phyloP scores from a whole-genome alignment of 2,888 invertebrate genomes.

The Meandrusa payeni region DNA sequence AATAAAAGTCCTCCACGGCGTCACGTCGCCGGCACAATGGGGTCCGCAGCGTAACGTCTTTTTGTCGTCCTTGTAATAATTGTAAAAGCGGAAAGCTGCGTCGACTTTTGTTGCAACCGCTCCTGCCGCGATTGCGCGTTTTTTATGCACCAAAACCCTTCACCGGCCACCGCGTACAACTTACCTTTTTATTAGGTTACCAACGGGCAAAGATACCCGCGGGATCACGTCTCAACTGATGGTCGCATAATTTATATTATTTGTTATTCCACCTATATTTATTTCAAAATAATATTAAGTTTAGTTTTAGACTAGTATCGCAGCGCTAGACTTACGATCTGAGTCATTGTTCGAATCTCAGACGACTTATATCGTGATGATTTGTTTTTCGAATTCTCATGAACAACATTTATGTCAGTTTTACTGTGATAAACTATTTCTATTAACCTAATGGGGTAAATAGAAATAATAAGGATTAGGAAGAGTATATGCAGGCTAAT shows the following conservation, averaged over 20 bases:
- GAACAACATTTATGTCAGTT: too few species aligned
- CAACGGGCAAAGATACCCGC: conserved; percentile 19
- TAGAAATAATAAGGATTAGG: too few species aligned
- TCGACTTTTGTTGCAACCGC: conserved; percentile 18
- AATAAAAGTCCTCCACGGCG: conserved; percentile 21
- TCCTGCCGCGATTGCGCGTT: conserved; percentile 11
- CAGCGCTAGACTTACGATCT: too few species aligned
- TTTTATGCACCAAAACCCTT: conserved; percentile 21
- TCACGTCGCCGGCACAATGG: conserved; percentile 21
- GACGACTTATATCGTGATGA: too few species aligned
- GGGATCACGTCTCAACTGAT: conserved; percentile 11
- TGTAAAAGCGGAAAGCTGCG: conserved; percentile 23
- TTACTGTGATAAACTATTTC: too few species aligned
- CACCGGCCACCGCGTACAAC: conserved; percentile 6
- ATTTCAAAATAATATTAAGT: too few species aligned
- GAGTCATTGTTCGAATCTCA: too few species aligned
- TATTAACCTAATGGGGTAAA: too few species aligned
- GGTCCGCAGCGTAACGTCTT: conserved; percentile 20
- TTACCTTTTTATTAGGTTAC: conserved; percentile 7
- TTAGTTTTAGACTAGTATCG: too few species aligned
- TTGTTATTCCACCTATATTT: background rate
- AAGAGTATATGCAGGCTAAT: too few species aligned
- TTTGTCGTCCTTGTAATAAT: conserved; percentile 20
- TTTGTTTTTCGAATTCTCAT: too few species aligned
- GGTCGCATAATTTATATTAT: conserved; percentile 14